Percentiles rank a stretch among this genome's conserved stretches.
Conservation (phyloP, 2,113 vertebrate species). For the Scolopax mira region DNA sequence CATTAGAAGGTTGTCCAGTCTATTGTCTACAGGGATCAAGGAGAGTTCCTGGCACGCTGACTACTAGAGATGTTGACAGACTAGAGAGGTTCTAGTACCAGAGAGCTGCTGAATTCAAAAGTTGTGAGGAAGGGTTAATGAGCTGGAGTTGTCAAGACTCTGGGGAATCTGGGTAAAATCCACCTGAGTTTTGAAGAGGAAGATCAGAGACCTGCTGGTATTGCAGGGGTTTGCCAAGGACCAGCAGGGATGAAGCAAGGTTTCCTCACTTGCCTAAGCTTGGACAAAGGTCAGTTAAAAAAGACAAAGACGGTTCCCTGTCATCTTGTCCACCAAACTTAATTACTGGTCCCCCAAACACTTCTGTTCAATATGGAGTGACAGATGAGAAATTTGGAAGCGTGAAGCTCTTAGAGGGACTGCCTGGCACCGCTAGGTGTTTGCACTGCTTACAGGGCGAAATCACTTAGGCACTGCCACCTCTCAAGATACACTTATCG, state of each 20-base stretch:
- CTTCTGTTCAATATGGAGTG: background rate
- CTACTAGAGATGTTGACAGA: background rate
- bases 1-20: background rate
- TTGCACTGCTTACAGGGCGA: background rate
- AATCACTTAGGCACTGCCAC: background rate
- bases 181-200: background rate
- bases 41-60: background rate
- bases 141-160: background rate
- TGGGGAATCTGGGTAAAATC: background rate
- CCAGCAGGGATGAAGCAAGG: background rate
- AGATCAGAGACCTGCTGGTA: background rate
- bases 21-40: background rate
- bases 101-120: background rate
- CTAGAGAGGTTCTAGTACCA: background rate
- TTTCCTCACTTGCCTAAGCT: background rate
- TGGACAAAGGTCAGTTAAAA: background rate
- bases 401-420: background rate
- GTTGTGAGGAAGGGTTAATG: background rate
- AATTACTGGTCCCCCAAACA: background rate
- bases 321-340: background rate
- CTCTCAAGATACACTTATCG: background rate
- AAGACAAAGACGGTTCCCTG: background rate
- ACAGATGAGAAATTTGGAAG: background rate
- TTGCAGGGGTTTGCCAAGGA: background rate
- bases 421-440: background rate